A percentile compares a stretch with the other conserved stretches of the same genome.
Conservation (phyloP, 1,140 invertebrate genomes). For the Ostrea denselamellosa region DNA sequence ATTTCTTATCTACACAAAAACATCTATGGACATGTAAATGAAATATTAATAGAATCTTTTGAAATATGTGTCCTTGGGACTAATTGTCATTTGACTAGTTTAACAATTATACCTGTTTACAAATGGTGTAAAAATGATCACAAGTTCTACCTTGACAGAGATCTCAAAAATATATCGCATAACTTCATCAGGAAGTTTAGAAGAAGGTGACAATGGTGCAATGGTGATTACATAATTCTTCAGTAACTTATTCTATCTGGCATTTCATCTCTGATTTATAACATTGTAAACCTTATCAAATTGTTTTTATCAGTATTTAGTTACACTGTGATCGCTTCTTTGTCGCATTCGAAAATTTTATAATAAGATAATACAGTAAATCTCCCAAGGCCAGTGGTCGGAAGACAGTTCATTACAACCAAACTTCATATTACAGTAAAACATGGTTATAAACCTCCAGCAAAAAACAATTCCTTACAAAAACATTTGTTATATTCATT, state of each 20-base stretch:
- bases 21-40: background rate
- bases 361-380: no score
- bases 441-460: no score
- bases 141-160: background rate
- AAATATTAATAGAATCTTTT: constrained; percentile 1
- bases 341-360: no score
- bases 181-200: background rate
- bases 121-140: background rate
- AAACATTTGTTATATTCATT: no score
- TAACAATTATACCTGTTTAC: constrained; percentile 2
- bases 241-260: background rate
- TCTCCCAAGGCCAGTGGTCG: no score
- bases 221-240: background rate
- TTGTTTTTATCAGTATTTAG: no score
- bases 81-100: background rate
- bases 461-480: no score
- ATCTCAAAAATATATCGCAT: background rate
- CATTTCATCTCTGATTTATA: no score
- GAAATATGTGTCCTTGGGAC: constrained; percentile 13
- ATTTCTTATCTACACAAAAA: background rate
- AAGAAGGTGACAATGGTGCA: background rate
- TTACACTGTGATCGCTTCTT: no score
- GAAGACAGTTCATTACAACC: no score
- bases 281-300: no score
- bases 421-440: no score